Evolutionary conservation across 2,888 invertebrate genomes (phyloP), one percentile per base, ranked within the genome.

Genomic region (Orchesella flavescens): DNA sequence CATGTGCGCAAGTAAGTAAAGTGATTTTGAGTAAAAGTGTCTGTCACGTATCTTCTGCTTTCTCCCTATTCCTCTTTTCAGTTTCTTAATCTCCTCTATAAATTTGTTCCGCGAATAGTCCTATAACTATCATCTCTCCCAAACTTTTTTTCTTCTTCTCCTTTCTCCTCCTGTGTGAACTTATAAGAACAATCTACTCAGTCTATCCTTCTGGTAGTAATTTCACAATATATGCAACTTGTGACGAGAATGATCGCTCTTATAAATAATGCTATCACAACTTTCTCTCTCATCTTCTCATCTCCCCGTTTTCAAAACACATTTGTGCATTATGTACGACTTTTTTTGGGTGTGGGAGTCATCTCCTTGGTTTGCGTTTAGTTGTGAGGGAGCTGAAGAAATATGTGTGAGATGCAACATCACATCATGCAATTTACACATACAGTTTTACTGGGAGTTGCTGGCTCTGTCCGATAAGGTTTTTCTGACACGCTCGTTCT

Each of bases 11-110:
- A 17, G 49, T 53, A 49, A 43, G 74, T 15, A 63, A 76, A 76
- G 76, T 66, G 76, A 75, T 66, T 77, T 77, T 55, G 66, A 34
- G 66, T 76, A 24, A 76, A 66, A 57, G 63, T 46, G 49, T 61
- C 43, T 74, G 46, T 74, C 74, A 74, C 63, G 61, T 74, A 74
- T 23, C 44, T 55, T 53, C 53, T 55, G 13, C 68, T 46, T 17
- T 43, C 24, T 24, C 63, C 49, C n/a, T 49, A 15, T n/a, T 49
- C 49, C 49, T 15, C 44, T 49, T 49, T 49, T 49, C 49, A n/a
- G 49, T n/a, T 15, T 49, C n/a, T 49, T 72, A 72, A 72, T 72
- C 55, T 57, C 34, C 43, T 53, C 53, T 72, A 72, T 72, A 72
- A 72, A 72, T 72, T 72, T 24, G 55, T 34, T 72, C 49, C 1